phyloP scores from a whole-genome alignment of 2,888 invertebrate species.

The Blomia tropicalis region DNA sequence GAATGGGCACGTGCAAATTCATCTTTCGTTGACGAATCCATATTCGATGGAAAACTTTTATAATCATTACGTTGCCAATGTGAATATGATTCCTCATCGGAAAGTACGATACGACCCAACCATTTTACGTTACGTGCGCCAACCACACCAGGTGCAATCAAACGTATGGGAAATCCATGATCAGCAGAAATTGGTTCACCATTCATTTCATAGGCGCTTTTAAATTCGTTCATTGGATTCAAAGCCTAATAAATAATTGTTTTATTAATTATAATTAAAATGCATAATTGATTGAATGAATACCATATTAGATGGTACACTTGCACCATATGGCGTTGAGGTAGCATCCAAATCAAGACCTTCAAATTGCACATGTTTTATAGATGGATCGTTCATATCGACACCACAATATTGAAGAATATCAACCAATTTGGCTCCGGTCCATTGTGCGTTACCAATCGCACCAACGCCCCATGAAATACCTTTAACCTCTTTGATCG shows the following conservation, averaged over 20 bases:
- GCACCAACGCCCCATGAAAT: conserved; percentile 80
- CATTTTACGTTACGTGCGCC: conserved; percentile 94
- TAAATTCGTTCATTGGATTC: conserved; percentile 54
- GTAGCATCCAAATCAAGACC: conserved; percentile 71
- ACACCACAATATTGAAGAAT: conserved; percentile 31
- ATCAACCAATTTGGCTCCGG: conserved; percentile 51
- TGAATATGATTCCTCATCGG: conserved; percentile 64
- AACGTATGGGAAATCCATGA: conserved; percentile 78
- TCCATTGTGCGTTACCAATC: conserved; percentile 78
- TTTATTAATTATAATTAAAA: too few relatives aligned
- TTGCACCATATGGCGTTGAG: conserved; percentile 68
- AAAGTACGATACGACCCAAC: conserved; percentile 46
- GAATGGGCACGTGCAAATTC: conserved; percentile 59
- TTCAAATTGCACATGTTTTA: conserved; percentile 47
- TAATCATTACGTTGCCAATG: conserved; percentile 97
- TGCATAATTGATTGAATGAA: too few relatives aligned
- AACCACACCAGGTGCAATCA: conserved; percentile 77
- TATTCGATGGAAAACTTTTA: conserved; percentile 65
- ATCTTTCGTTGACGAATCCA: conserved; percentile 74
- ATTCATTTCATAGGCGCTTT: conserved; percentile 93
- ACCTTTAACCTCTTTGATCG: conserved; percentile 59
- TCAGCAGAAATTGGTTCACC: conserved; percentile 62
- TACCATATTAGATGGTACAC: conserved; percentile 66
- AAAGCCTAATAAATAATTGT: conserved; percentile 44
- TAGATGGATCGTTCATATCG: conserved; percentile 31